Evolutionary conservation across 2,797 vertebrate genomes (phyloP), one percentile per base, ranked within the genome.

Genomic region (Orestias chungarensis): DNA sequence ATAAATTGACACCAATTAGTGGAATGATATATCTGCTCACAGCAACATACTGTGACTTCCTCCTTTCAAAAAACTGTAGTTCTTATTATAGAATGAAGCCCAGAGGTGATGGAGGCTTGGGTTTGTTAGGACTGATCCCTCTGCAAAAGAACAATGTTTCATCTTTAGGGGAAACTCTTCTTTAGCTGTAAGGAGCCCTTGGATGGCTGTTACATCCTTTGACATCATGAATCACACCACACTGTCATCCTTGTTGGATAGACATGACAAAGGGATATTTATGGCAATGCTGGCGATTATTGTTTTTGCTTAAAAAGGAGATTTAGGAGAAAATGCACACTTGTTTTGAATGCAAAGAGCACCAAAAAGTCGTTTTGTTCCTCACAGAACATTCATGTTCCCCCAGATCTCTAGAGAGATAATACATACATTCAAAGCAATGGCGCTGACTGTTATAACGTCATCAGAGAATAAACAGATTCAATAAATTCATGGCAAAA

Each of bases 401-500:
- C 82, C 55, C 75, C 73, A 49, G 59, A 73, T 83, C 76, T 86
- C 79, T 49, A 66, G 42, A 78, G 76, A 81, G 61, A 87, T 76
- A 75, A 82, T 87, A 91, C 92, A 90, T 90, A 93, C 89, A 78
- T 89, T 88, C 88, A 82, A 90, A 91, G 86, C 88, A 46, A 91
- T 89, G 89, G 82, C n/a, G 2, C 86, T 87, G 80, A 79, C 67
- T 89, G 84, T 88, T 87, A 90, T 86, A 87, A 87, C 88, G 88
- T 91, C 83, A 86, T 89, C 83, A 86, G 88, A 84, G 87, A 91
- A 88, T 87, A 86, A 83, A 91, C 86, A 76, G 87, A 92, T 83
- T 79, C 82, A 89, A 90, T 86, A 88, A 62, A 77, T 90, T 86
- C 83, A 94, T 94, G 94, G 89, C 91, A 94, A 88, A 95, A 95